Conservation (phyloP, 2,797 vertebrate species). For the Mormyrops attenuatus region DNA sequence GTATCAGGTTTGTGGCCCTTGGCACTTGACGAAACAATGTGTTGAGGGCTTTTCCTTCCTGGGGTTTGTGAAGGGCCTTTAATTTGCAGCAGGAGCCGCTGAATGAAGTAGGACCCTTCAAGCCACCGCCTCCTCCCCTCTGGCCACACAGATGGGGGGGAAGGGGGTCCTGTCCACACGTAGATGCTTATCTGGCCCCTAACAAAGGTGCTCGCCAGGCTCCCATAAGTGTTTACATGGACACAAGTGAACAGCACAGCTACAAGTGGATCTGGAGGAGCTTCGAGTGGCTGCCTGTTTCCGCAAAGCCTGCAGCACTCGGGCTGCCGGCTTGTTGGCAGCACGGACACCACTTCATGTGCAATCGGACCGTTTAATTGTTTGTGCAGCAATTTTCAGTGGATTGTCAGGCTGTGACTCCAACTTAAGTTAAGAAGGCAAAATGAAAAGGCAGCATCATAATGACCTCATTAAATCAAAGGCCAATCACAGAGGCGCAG, state of each 20-base stretch:
- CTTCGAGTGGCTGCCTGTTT: constrained; percentile 6
- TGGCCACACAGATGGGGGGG: constrained; percentile 25
- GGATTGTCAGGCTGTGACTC: constrained; percentile 6
- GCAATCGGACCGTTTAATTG: neutral
- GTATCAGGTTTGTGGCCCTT: constrained; percentile 41
- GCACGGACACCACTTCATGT: neutral
- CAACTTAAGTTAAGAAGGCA: neutral
- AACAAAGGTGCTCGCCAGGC: constrained; percentile 29
- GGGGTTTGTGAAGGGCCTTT: constrained; percentile 41
- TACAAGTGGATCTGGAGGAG: constrained; percentile 23
- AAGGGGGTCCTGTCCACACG: constrained; percentile 36
- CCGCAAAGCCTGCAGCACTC: neutral
- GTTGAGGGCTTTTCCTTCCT: constrained; percentile 28
- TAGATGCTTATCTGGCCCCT: constrained; percentile 31
- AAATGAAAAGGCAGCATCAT: neutral
- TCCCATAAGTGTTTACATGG: constrained; percentile 23
- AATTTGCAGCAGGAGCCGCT: constrained; percentile 46
- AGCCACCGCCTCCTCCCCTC: constrained; percentile 27
- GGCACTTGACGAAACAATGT: constrained; percentile 42
- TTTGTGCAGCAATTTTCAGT: constrained; percentile 13
- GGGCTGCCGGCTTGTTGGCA: neutral
- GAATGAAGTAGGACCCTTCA: constrained; percentile 35
- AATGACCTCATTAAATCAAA: neutral
- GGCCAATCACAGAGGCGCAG: neutral
- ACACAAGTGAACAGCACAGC: constrained; percentile 16